Evolutionary conservation across 2,888 invertebrate species (phyloP).

Genomic region (Metallyticus violacea): DNA sequence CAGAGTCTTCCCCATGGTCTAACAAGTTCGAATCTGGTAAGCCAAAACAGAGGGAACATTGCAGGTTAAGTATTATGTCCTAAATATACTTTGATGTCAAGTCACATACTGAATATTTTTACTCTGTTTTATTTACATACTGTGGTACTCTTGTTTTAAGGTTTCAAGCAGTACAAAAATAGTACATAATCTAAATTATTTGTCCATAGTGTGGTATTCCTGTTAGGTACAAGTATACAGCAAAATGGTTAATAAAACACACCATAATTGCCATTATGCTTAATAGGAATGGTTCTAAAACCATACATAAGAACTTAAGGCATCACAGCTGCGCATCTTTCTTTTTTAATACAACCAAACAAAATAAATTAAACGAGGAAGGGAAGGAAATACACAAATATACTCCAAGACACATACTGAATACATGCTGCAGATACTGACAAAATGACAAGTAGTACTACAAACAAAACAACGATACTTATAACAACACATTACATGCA

Average conservation of each 20-base stretch:
- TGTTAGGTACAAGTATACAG: background rate
- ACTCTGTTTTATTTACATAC: background rate
- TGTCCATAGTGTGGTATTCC: background rate
- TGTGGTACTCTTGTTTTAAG: background rate
- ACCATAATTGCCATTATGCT: background rate
- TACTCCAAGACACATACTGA: background rate
- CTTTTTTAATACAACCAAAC: background rate
- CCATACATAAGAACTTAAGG: background rate
- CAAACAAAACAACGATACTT: background rate
- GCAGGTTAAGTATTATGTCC: background rate
- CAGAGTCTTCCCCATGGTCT: constrained; percentile 7
- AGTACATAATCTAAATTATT: background rate
- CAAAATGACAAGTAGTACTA: background rate
- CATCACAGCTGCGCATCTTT: background rate
- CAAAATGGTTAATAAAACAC: background rate
- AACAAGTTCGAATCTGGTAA: constrained; percentile 19
- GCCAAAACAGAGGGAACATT: constrained; percentile 13
- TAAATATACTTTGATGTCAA: background rate
- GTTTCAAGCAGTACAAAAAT: background rate
- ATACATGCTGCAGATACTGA: background rate
- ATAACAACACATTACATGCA: background rate
- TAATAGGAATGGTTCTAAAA: background rate
- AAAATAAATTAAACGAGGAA: background rate
- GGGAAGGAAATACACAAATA: background rate
- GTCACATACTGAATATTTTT: background rate